Evolutionary conservation across 2,797 vertebrate species (phyloP).

Genomic region (Phoeniculus purpureus): DNA sequence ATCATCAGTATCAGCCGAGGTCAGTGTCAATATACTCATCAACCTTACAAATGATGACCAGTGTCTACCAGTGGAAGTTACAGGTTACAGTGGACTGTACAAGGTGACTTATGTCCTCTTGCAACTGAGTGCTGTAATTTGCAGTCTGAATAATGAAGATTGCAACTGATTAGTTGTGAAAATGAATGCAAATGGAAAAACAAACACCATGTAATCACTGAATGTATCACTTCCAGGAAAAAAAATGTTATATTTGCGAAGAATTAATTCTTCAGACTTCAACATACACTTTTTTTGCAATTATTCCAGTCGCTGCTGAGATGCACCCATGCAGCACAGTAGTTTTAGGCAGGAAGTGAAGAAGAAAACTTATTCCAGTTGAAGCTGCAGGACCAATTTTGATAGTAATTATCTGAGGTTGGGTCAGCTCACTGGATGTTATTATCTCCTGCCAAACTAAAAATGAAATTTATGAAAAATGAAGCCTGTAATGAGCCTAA

Average conservation of each 20-base stretch:
- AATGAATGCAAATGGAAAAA: background rate
- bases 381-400: constrained; percentile 49
- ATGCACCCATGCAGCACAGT: constrained; percentile 2
- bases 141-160: background rate
- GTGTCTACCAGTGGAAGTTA: background rate
- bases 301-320: background rate
- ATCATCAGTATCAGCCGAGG: background rate
- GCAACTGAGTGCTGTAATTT: background rate
- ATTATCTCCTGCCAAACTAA: constrained; percentile 55
- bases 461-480: constrained; percentile 58
- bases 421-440: constrained; percentile 54
- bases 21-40: background rate
- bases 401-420: constrained; percentile 53
- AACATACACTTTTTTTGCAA: background rate
- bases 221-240: background rate
- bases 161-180: background rate
- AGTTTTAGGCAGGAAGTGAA: background rate
- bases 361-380: constrained; percentile 14
- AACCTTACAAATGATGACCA: background rate
- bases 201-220: background rate
- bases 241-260: background rate
- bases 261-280: background rate
- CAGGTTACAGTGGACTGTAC: no score
- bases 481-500: constrained; percentile 25
- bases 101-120: background rate